Evolutionary conservation across 2,888 invertebrate species (phyloP).

Genomic region (Drosophila melanocephala): DNA sequence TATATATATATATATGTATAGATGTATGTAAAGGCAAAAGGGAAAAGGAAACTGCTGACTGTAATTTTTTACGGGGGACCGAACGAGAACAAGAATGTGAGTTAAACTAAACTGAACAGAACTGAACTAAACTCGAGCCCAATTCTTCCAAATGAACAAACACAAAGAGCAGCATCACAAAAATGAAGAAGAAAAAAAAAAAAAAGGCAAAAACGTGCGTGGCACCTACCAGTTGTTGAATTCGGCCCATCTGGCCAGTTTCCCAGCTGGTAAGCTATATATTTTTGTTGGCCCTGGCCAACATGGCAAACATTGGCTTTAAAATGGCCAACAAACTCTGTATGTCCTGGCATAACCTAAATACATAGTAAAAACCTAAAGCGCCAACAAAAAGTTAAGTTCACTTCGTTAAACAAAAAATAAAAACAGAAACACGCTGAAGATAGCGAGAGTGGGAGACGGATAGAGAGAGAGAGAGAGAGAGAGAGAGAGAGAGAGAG

Average conservation of each 20-base stretch:
- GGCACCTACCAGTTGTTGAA: conserved; percentile 19
- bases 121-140: conserved; percentile 27
- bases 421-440: conserved; percentile 4
- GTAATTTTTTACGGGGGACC: not conserved
- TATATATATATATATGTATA: not conserved
- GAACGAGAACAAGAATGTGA: conserved; percentile 8
- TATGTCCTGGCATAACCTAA: conserved; percentile 46
- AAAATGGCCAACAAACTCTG: conserved; percentile 26
- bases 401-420: conserved; percentile 62
- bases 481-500: not conserved
- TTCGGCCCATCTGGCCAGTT: conserved; percentile 21
- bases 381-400: conserved; percentile 62
- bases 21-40: not conserved
- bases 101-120: conserved; percentile 23
- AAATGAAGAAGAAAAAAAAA: not conserved
- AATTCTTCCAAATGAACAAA: conserved; percentile 74
- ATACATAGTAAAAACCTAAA: conserved; percentile 54
- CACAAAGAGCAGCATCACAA: conserved; percentile 36
- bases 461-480: conserved; percentile 2
- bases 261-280: conserved; percentile 28
- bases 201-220: conserved; percentile 36
- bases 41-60: conserved; percentile 23
- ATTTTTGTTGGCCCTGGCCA: conserved; percentile 5
- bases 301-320: conserved; percentile 27
- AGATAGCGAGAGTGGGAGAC: not conserved